Base-by-base conservation (phyloP, 2,888 invertebrate genomes). In the Adineta ricciae region DNA sequence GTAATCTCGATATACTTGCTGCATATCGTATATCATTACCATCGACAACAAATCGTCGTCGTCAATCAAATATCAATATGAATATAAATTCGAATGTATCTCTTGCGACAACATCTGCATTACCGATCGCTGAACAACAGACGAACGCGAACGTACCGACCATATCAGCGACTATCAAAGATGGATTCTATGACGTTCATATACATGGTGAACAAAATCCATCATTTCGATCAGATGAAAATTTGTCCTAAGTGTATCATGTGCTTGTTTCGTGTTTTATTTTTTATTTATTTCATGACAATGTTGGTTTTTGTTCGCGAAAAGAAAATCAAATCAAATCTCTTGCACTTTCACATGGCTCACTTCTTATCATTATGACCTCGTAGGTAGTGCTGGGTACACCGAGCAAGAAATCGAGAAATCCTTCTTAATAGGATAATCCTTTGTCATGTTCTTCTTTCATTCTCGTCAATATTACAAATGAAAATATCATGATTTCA, bases 1-100 rank as follows among this genome's bases (percentile, higher is more conserved):
- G 78, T n/a, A 78, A 78, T 78, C 78, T 78, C 19, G 78, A 78
- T 41, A 78, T 78, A 78, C 78, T 78, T n/a, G 41, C 78, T 24
- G 78, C 78, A n/a, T 78, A 78, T 41, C 78, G 78, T 41, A n/a
- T 78, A 78, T n/a, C 78, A n/a, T 24, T 78, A 11, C 78, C 78
- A 64, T 32, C 64, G 32, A 64, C 64, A 32, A 64, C 19, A 36
- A 64, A 32, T 64, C 64, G 64, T 64, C 64, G 36, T 32, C 64
- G 64, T 64, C 64, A 36, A 32, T 64, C 64, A 16, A 64, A 32
- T 64, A 64, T 16, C 16, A 64, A 52, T 52, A 52, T 7, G 27
- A 64, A 52, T 52, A 52, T 16, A 32, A 32, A 5, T 32, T 19
- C 64, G 5, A 32, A 32, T 5, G 2, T 36, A 32, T 64, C 64